phyloP scores from a whole-genome alignment of 2,888 invertebrate genomes.

The Amblyteles armatorius region DNA sequence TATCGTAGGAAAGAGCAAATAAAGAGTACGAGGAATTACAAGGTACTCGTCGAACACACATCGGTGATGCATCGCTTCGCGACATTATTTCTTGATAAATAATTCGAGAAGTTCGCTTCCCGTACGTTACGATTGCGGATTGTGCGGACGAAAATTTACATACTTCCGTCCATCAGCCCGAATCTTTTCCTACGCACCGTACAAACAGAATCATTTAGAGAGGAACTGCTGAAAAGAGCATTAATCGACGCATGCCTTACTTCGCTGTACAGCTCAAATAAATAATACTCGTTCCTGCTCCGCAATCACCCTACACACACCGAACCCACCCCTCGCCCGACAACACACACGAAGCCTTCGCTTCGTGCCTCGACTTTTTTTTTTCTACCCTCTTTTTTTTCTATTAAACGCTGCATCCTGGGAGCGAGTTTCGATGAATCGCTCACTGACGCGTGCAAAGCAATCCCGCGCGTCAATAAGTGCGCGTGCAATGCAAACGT shows the following conservation, averaged over 20 bases:
- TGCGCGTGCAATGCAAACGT: constrained; percentile 51
- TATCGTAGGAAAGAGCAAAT: not conserved
- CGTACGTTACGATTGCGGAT: too few species aligned
- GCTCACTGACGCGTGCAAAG: constrained; percentile 46
- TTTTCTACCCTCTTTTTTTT: constrained; percentile 19
- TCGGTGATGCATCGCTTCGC: too few species aligned
- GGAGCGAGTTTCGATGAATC: constrained; percentile 37
- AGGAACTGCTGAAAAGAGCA: not conserved
- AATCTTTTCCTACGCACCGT: too few species aligned
- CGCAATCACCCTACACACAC: not conserved
- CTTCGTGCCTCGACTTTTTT: not conserved
- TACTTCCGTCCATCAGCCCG: too few species aligned
- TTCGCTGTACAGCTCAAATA: not conserved
- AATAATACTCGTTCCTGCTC: not conserved
- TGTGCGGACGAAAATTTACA: too few species aligned
- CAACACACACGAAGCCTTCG: constrained; percentile 7
- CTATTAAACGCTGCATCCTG: constrained; percentile 39
- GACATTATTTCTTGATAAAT: too few species aligned
- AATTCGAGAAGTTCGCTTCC: too few species aligned
- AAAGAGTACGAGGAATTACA: too few species aligned
- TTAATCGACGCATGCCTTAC: not conserved
- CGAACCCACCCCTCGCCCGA: constrained; percentile 14
- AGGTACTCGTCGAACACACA: too few species aligned
- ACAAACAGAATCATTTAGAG: not conserved
- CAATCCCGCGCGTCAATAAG: constrained; percentile 50